Evolutionary conservation across 1,140 invertebrate species (phyloP), one percentile per base, ranked within the genome.

Genomic region (Papilio xuthus): DNA sequence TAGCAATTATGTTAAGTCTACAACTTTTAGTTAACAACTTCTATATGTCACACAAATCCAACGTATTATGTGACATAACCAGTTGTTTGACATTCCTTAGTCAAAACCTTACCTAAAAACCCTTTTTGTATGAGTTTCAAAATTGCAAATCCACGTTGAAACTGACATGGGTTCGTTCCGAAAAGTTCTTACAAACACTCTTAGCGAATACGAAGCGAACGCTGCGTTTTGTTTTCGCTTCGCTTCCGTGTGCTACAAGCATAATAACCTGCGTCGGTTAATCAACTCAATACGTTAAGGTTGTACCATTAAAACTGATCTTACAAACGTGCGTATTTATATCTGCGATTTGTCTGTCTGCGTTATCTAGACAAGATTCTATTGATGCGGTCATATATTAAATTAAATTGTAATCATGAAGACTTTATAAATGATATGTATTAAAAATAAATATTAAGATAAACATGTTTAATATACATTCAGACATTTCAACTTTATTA

Each of bases 191-290:
- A 37, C 32, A 37, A 37, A 37, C 32, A 6, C 1, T 1, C 18
- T 53, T 9, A 0, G 50, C 50, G 50, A 53, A n/a, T n/a, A 20
- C 7, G n/a, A n/a, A 53, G 7, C 18, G 1, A n/a, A 53, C 8
- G 7, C n/a, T 20, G 6, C 7, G 7, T 20, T 53, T 6, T 9
- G 8, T 53, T 0, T 53, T n/a, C 50, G 50, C 18, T 53, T 53
- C 50, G 50, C 18, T 6, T 53, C n/a, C 18, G n/a, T 53, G 50
- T 20, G 18, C 50, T n/a, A 53, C 50, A 20, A 8, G n/a, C 88
- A 86, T 88, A 88, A 92, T 89, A 90, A 88, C 82, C 84, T 85
- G 87, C 88, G 89, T 88, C 87, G 89, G 89, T 91, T 92, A 92
- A 92, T 92, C 88, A 91, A 92, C 89, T 85, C 90, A 83, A 88